A percentile compares a stretch with the other conserved stretches of the same genome.
These are phyloP conservation scores for Antechinus stuartii DNA, from an alignment of 2,113 vertebrate genomes.

Conservation along the genomic window DNA sequence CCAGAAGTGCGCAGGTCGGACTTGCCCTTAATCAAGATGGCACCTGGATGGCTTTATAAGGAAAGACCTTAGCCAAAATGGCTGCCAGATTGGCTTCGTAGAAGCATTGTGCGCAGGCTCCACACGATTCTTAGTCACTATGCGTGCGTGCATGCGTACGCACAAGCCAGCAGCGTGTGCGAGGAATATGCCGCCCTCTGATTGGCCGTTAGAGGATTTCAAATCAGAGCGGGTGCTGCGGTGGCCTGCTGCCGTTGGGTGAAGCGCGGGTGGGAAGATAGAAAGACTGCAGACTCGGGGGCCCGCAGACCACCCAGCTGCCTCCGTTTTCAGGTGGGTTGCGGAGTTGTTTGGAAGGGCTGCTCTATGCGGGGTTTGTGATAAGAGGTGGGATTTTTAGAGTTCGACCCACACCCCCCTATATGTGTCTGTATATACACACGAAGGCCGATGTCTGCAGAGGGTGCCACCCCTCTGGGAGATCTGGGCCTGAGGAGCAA, in stretches of 20 bases:
- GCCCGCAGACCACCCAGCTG: background rate
- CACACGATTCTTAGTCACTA: accelerated
- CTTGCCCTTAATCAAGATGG: slow-evolving; percentile 64
- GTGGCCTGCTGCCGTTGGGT: slow-evolving; percentile 25
- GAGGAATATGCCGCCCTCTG: slow-evolving; percentile 60
- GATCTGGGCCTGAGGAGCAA: background rate
- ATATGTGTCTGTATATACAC: no score
- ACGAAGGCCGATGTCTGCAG: background rate
- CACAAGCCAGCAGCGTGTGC: background rate
- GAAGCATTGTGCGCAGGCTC: slow-evolving; percentile 32
- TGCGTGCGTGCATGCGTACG: background rate
- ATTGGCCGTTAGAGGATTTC: slow-evolving; percentile 76
- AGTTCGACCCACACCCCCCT: no score
- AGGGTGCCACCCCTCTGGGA: background rate
- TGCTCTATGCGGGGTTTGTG: background rate
- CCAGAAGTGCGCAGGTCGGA: background rate
- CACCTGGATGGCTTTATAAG: slow-evolving; percentile 15
- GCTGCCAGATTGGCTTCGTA: background rate
- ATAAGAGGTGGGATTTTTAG: background rate
- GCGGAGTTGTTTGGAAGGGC: background rate
- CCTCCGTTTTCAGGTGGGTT: background rate
- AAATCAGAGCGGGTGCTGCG: slow-evolving; percentile 73
- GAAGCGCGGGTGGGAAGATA: slow-evolving; percentile 2
- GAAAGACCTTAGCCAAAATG: slow-evolving; percentile 68
- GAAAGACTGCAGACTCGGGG: background rate